Base-by-base conservation (phyloP, 2,888 invertebrate species). In the Ceratothoa steindachneri region DNA sequence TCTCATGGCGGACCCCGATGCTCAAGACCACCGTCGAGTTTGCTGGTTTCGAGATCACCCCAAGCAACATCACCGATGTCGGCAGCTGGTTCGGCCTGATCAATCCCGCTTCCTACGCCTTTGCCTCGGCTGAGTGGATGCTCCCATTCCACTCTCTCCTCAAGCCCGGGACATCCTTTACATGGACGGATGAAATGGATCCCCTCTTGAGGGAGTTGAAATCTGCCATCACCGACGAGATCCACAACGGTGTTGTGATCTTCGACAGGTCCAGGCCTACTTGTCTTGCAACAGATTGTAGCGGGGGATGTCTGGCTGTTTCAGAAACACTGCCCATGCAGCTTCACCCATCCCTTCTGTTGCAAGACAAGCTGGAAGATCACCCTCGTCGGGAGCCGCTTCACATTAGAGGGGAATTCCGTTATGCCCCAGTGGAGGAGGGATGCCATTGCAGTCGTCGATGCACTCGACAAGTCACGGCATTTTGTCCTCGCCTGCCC, bases 271-370 rank as follows among this genome's bases (percentile, higher is more conserved):
- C n/a, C 19, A 66, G 28, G 29, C 74, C 74, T 1, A 71, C 71
- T 3, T 74, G 74, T 53, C n/a, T 67, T 15, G 74, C 71, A 12
- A 74, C 74, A 30, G 74, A 74, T 60, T 67, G 71, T 31, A 53
- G 41, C 2, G 67, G 60, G 24, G n/a, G 67, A 5, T 31, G 67
- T 71, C 64, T 71, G 71, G 67, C 31, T 67, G n/a, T 52, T 69
- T 51, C 71, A 71, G 68, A 67, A 74, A 15, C 67, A 67, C 67
- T 74, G 67, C 28, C 2, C 19, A 15, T 74, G 74, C 53, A 9
- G 53, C 0, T 31, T 31, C 7, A 27, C 28, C 1, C 15, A 29
- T 9, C 68, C 68, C 22, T 70, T 74, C 53, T 74, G 74, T 41
- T 71, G 71, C 55, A 19, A 7, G 55, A 27, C 1, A 7, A 67